These are phyloP conservation scores for Dermolepida albohirtum DNA, from an alignment of 2,888 invertebrate species.

Conservation along the genomic window DNA sequence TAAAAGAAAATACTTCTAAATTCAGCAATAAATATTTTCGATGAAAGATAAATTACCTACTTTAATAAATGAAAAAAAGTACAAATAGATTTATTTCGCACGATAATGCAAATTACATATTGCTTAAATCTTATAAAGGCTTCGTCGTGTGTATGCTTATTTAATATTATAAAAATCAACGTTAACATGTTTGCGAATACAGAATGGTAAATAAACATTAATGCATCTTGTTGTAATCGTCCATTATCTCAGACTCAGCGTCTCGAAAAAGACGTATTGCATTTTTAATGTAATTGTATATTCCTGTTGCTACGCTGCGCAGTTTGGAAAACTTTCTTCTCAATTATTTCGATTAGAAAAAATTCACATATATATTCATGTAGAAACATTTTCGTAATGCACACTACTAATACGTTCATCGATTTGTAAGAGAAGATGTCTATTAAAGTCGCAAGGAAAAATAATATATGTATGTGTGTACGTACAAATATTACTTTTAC, in stretches of 20 bases:
- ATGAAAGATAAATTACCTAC: too few relatives aligned
- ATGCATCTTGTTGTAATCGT: slow-evolving; percentile 9
- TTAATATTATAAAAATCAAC: neutral
- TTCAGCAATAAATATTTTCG: too few relatives aligned
- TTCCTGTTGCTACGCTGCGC: slow-evolving; percentile 2
- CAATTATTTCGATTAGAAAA: slow-evolving; percentile 27
- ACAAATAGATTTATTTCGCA: neutral
- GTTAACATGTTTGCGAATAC: slow-evolving; percentile 1
- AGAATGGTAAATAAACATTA: slow-evolving; percentile 8
- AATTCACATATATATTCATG: slow-evolving; percentile 30
- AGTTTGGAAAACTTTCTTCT: slow-evolving; percentile 26
- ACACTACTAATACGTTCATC: slow-evolving; percentile 19
- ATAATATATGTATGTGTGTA: slow-evolving; percentile 9
- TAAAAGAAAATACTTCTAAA: too few relatives aligned
- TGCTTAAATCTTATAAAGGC: slow-evolving; percentile 6
- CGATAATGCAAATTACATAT: slow-evolving; percentile 14
- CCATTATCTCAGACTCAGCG: slow-evolving; percentile 12
- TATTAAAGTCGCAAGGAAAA: slow-evolving; percentile 19
- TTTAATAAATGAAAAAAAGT: too few relatives aligned
- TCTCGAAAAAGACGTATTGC: neutral
- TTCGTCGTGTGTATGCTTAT: neutral
- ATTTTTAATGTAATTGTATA: neutral
- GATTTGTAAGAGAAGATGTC: slow-evolving; percentile 31
- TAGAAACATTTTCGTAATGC: slow-evolving; percentile 31
- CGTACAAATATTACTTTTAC: slow-evolving; percentile 30